Percentiles rank a stretch among this genome's conserved stretches.
Conservation (phyloP, 2,113 vertebrate genomes). For the Xiphophorus maculatus region DNA sequence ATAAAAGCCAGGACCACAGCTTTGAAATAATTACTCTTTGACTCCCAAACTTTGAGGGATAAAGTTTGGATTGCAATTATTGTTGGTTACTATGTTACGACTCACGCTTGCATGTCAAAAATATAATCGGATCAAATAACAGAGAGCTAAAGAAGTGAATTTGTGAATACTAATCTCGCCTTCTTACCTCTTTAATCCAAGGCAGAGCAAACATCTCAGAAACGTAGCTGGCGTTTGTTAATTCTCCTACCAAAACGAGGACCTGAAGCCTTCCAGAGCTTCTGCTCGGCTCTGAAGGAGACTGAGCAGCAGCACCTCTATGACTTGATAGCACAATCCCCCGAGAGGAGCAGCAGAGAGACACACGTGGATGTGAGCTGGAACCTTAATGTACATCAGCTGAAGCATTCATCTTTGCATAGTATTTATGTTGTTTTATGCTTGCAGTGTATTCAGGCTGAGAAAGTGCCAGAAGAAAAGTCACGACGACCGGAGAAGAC, state of each 20-base stretch:
- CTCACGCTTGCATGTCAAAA: neutral
- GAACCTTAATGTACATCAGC: neutral
- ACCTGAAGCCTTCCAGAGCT: slow-evolving; percentile 87
- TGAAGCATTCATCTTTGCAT: neutral
- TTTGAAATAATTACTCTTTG: neutral
- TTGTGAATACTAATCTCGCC: neutral
- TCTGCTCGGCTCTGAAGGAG: slow-evolving; percentile 86
- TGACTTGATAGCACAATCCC: slow-evolving; percentile 62
- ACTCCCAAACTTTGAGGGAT: neutral
- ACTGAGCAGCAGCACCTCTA: slow-evolving; percentile 92
- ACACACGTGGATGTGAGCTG: slow-evolving; percentile 62
- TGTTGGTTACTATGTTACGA: neutral
- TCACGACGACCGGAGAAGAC: slow-evolving; percentile 23
- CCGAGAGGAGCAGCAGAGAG: slow-evolving; percentile 47
- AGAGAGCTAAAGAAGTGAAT: neutral
- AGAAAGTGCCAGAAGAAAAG: slow-evolving; percentile 40
- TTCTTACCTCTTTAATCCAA: slow-evolving; percentile 46
- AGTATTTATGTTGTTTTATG: slow-evolving; percentile 21
- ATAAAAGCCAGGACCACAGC: neutral
- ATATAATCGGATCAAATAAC: neutral
- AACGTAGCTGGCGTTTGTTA: slow-evolving; percentile 85
- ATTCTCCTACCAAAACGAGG: slow-evolving; percentile 91
- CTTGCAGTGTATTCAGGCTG: slow-evolving; percentile 39
- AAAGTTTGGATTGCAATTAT: neutral
- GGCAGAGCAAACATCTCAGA: slow-evolving; percentile 84